Evolutionary conservation across 1,140 invertebrate genomes (phyloP).

Genomic region (Phortica variegata): DNA sequence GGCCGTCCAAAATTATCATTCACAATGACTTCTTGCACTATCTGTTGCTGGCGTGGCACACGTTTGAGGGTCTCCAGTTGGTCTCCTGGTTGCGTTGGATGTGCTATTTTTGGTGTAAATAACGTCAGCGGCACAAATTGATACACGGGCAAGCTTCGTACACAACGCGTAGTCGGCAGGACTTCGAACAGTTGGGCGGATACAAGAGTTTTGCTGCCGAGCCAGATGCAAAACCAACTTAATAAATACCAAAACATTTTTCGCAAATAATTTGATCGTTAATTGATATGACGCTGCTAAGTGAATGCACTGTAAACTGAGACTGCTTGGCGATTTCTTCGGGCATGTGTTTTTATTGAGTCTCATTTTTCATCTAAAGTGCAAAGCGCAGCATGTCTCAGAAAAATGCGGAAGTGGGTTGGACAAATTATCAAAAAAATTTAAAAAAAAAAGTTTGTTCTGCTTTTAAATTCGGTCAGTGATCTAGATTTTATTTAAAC

Average conservation of each 20-base stretch:
- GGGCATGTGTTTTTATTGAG: neutral
- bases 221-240: slow-evolving; percentile 7
- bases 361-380: slow-evolving; percentile 13
- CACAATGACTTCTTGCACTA: slow-evolving; percentile 21
- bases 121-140: slow-evolving; percentile 25
- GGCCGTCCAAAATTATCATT: slow-evolving; percentile 17
- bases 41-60: slow-evolving; percentile 21
- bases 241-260: slow-evolving; percentile 2
- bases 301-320: slow-evolving; percentile 21
- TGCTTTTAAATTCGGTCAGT: too few relatives aligned
- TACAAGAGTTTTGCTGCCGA: neutral
- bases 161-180: neutral
- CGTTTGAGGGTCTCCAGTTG: slow-evolving; percentile 10
- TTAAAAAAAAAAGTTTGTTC: slow-evolving; percentile 14
- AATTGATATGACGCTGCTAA: slow-evolving; percentile 1
- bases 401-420: neutral
- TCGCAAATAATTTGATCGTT: slow-evolving; percentile 10
- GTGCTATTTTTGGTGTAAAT: slow-evolving; percentile 16
- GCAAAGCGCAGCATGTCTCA: slow-evolving; percentile 23
- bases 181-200: too few relatives aligned
- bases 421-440: slow-evolving; percentile 3
- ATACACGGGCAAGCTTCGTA: slow-evolving; percentile 11
- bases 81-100: slow-evolving; percentile 4
- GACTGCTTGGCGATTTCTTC: slow-evolving; percentile 16
- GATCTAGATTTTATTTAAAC: too few relatives aligned